Evolutionary conservation across 2,888 invertebrate species (phyloP).

Genomic region (Megaustenia siamemsis): DNA sequence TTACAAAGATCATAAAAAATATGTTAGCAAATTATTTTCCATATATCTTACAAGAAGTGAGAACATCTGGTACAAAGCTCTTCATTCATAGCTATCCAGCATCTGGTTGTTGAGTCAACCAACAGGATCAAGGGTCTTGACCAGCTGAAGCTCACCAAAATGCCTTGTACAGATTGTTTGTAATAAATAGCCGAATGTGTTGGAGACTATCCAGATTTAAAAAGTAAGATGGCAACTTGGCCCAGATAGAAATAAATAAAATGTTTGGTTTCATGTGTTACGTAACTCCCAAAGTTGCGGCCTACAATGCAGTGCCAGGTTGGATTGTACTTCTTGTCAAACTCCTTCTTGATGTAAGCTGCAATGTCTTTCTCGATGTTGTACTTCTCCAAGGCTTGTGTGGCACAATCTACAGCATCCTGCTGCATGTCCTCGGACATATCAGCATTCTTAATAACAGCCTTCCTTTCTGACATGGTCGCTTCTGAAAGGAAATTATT

Average conservation of each 20-base stretch:
- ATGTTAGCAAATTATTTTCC: too few relatives aligned
- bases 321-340: slow-evolving; percentile 99
- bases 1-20: too few relatives aligned
- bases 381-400: slow-evolving; percentile 98
- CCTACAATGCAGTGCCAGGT: slow-evolving; percentile 99
- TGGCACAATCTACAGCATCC: slow-evolving; percentile 99
- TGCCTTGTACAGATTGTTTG: background rate
- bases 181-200: background rate
- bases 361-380: slow-evolving; percentile 99
- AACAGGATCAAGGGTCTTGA: too few relatives aligned
- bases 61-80: too few relatives aligned
- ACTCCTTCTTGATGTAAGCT: slow-evolving; percentile 99
- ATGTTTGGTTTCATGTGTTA: slow-evolving; percentile 94
- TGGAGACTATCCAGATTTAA: slow-evolving; percentile 93
- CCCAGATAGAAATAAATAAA: slow-evolving; percentile 99
- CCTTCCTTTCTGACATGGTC: slow-evolving; percentile 84
- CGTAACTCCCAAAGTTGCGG: slow-evolving; percentile 94
- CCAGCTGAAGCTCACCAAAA: too few relatives aligned
- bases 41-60: too few relatives aligned
- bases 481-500: background rate
- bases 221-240: slow-evolving; percentile 98
- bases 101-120: too few relatives aligned
- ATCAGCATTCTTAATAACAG: slow-evolving; percentile 99
- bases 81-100: too few relatives aligned
- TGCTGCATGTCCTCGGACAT: slow-evolving; percentile 99